Evolutionary conservation across 2,888 invertebrate genomes (phyloP), one percentile per base, ranked within the genome.

Genomic region (Margaritifera margaritifera): DNA sequence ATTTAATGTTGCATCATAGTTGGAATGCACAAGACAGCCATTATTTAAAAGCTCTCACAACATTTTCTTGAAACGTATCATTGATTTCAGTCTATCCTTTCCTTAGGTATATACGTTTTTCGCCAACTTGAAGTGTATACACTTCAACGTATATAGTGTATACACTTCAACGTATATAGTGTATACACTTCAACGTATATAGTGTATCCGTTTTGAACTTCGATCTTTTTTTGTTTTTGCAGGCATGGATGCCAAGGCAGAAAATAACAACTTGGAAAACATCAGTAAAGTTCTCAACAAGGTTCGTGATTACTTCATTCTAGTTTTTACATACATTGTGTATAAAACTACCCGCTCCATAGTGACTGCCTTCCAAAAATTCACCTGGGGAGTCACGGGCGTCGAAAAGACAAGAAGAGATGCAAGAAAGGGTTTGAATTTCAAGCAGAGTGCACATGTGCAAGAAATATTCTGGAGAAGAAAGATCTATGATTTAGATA

Each of bases 391-490:
- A 8, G 83, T 85, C 2, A 81, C 81, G 22, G 86, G 86, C 20
- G 83, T 86, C 22, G 84, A 84, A 65, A 77, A 84, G 51, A 81
- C 81, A 19, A 76, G 84, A 22, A 77, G 84, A 20, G 84, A 85
- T 68, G 83, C 84, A 5, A 78, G 79, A 56, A 75, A 81, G 55
- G 86, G 86, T 6, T 65, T 85, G 15, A 79, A 82, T 66, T 86
- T 85, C 75, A 83, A 84, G 63, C 83, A 82, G 63, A 84, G 83
- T 77, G 86, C 84, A 62, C 86, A 86, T 72, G 84, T 86, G 62
- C 81, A 80, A 64, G 83, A 82, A 72, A 80, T 86, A 64, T 80
- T 82, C 70, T 85, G 84, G 84, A 78, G 82, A 51, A 73, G 84
- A 51, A 86, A 85, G 69, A 81, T 80, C 52, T 75, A 81, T 8